Evolutionary conservation across 2,797 vertebrate species (phyloP), one percentile per base, ranked within the genome.

Genomic region (Tiaroga cobitis): DNA sequence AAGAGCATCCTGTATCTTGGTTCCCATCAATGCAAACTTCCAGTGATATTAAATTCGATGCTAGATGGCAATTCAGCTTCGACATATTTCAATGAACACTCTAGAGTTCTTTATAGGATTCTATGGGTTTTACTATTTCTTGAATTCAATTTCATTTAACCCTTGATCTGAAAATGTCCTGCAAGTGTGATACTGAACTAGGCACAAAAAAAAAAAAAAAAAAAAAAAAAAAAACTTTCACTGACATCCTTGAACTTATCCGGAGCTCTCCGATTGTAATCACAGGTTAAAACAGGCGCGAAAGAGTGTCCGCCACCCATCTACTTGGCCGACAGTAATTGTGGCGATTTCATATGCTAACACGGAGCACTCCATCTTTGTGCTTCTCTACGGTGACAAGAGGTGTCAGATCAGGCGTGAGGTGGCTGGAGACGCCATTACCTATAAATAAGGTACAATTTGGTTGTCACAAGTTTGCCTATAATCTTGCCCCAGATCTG

Each of bases 381-480:
- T 85, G 87, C 87, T 87, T 85, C 88, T 89, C 87, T 87, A 86
- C 80, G 81, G 87, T 84, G 88, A 90, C 70, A 77, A 70, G 82
- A 86, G 87, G 86, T 83, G 83, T 84, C 87, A 85, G 87, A 90
- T 88, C 87, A 81, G 89, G 86, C 80, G 61, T 83, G 87, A 87
- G 89, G 87, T 84, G 87, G 87, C 89, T 85, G 82, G 84, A 89
- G 86, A 87, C 76, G 87, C 87, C 85, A 90, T 92, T 92, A 90
- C 84, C 80, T 90, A 92, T 88, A 89, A 94, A 92, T 90, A 90
- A 89, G 90, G 87, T 89, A 90, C 90, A 92, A 92, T 93, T 92
- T 92, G 91, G 89, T 91, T 92, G 91, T 94, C 91, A 92, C 84
- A 87, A 83, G 86, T 84, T 67, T 83, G 87, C 91, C 88, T 92